A percentile compares a stretch with the other conserved stretches of the same genome.
Evolutionary conservation across 2,797 vertebrate genomes (phyloP).

Genomic region (Microctenopoma lineatum): DNA sequence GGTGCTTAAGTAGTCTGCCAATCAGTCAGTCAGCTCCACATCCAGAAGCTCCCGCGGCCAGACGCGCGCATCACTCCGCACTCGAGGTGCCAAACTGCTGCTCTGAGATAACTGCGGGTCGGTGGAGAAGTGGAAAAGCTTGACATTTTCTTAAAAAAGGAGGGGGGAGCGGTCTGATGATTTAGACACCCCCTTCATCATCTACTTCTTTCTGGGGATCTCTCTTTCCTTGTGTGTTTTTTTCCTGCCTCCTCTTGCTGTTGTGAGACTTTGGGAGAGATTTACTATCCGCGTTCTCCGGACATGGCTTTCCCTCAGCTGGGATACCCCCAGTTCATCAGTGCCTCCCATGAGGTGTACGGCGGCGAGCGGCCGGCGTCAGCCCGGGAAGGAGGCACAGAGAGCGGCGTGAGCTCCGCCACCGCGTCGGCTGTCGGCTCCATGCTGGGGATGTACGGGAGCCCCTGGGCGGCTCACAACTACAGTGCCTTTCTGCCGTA

Average conservation of each 20-base stretch:
- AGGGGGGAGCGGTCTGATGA: conserved; percentile 62
- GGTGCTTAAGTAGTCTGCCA: conserved; percentile 95
- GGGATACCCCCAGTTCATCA: conserved; percentile 95
- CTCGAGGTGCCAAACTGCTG: conserved; percentile 90
- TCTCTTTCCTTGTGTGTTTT: conserved; percentile 51
- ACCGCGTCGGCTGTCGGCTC: conserved; percentile 91
- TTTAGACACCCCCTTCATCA: conserved; percentile 66
- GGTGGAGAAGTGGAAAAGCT: conserved; percentile 68
- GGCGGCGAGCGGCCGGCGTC: conserved; percentile 90
- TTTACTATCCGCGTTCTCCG: conserved; percentile 60
- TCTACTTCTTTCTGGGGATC: conserved; percentile 68
- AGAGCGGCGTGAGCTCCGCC: conserved; percentile 84
- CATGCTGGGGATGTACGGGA: conserved; percentile 95
- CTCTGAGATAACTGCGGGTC: conserved; percentile 84
- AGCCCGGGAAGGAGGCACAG: conserved; percentile 87
- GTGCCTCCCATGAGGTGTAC: conserved; percentile 90
- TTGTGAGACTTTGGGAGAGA: conserved; percentile 64
- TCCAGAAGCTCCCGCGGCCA: conserved; percentile 92
- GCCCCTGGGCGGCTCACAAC: conserved; percentile 91
- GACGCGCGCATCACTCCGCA: conserved; percentile 90
- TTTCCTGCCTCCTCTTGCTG: conserved; percentile 45
- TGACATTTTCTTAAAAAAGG: conserved; percentile 73
- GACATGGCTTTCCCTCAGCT: conserved; percentile 98
- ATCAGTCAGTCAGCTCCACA: conserved; percentile 99
- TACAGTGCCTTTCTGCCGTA: conserved; percentile 97